Evolutionary conservation across 2,797 vertebrate species (phyloP).

Genomic region (Acipenser transmontanus): DNA sequence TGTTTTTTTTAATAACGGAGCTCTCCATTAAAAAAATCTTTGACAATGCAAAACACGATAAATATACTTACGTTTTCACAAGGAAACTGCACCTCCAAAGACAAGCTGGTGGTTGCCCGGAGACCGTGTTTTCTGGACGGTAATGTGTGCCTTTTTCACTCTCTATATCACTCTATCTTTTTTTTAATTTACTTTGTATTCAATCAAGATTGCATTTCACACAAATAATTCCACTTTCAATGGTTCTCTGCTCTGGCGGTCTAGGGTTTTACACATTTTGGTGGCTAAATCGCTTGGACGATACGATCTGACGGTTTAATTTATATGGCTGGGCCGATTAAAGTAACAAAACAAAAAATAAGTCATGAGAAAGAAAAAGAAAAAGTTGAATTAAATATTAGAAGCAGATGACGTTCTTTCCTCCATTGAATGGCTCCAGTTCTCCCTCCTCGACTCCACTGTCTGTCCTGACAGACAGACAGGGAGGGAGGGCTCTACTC

Average conservation of each 20-base stretch:
- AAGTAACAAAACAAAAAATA: slow-evolving; percentile 35
- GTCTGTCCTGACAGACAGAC: slow-evolving; percentile 22
- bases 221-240: slow-evolving; percentile 49
- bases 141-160: slow-evolving; percentile 1
- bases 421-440: slow-evolving; percentile 67
- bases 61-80: background rate
- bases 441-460: slow-evolving; percentile 56
- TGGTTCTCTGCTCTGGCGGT: slow-evolving; percentile 45
- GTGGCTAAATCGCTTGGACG: slow-evolving; percentile 21
- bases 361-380: slow-evolving; percentile 19
- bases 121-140: too few species aligned
- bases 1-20: too few species aligned
- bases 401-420: slow-evolving; percentile 62
- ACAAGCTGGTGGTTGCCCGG: background rate
- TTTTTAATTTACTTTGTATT: slow-evolving; percentile 40
- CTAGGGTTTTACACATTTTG: slow-evolving; percentile 53
- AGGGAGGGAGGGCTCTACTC: slow-evolving; percentile 26
- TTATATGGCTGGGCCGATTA: too few species aligned
- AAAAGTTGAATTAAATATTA: slow-evolving; percentile 52
- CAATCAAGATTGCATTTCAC: slow-evolving; percentile 57
- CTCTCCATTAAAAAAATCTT: too few species aligned
- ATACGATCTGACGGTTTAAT: slow-evolving; percentile 19
- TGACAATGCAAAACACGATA: too few species aligned
- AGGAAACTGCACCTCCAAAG: background rate
- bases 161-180: slow-evolving; percentile 25